Evolutionary conservation across 2,888 invertebrate genomes (phyloP).

Genomic region (Melangyna quadrimaculata): DNA sequence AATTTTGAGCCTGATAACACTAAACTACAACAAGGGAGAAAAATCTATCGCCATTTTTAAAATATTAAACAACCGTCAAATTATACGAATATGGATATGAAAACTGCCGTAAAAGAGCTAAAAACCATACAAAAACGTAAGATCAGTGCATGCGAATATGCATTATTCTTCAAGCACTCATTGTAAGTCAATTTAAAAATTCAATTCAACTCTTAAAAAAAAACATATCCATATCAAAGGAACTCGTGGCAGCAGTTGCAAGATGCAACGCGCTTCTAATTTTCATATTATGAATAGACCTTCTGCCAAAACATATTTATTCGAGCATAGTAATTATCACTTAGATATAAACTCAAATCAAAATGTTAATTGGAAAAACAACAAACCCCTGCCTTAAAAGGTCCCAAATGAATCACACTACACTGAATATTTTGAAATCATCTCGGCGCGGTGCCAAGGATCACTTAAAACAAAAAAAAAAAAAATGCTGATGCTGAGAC

Average conservation of each 20-base stretch:
- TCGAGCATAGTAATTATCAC: constrained; percentile 37
- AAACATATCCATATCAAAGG: neutral
- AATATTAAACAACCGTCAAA: too few species aligned
- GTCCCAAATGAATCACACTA: constrained; percentile 18
- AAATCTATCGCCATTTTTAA: too few species aligned
- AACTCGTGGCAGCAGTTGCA: constrained; percentile 1
- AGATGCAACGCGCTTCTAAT: constrained; percentile 37
- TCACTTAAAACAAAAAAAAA: constrained; percentile 49
- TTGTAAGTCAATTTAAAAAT: neutral
- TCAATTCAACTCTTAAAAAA: neutral
- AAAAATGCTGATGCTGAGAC: neutral
- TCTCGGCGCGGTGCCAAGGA: constrained; percentile 18
- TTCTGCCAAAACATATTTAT: neutral
- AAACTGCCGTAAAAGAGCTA: too few species aligned
- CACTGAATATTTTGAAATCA: constrained; percentile 28
- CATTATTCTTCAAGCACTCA: neutral
- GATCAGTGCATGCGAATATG: neutral
- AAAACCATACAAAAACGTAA: neutral
- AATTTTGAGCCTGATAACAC: too few species aligned
- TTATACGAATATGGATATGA: too few species aligned
- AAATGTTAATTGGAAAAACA: constrained; percentile 66
- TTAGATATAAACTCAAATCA: constrained; percentile 25
- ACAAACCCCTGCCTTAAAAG: constrained; percentile 33
- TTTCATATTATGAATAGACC: constrained; percentile 29
- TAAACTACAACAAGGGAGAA: too few species aligned